A percentile compares a stretch with the other conserved stretches of the same genome.
These are phyloP conservation scores for Ptiloglossa arizonensis DNA, from an alignment of 1,140 invertebrate genomes.

Conservation along the genomic window DNA sequence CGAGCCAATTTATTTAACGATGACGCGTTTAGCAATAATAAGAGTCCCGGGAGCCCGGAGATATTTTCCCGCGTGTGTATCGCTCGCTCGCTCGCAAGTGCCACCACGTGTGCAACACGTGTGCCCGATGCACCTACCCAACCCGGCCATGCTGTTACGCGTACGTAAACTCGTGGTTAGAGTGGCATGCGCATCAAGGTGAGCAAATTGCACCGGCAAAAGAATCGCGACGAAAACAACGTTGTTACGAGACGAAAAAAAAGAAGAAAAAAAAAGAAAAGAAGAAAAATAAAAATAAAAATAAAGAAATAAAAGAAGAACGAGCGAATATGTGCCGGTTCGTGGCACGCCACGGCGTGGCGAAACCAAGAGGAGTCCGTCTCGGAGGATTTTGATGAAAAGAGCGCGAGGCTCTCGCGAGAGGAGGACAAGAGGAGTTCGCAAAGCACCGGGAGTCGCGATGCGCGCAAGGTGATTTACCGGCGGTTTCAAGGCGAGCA, in stretches of 20 bases:
- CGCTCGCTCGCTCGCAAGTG: slow-evolving; percentile 19
- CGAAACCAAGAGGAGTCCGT: neutral
- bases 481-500: slow-evolving; percentile 36
- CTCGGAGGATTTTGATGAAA: slow-evolving; percentile 19
- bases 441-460: slow-evolving; percentile 29
- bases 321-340: too few relatives aligned
- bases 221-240: slow-evolving; percentile 34
- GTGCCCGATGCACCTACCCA: slow-evolving; percentile 9
- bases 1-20: slow-evolving; percentile 65
- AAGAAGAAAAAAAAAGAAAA: too few relatives aligned
- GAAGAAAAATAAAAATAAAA: neutral
- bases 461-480: slow-evolving; percentile 42
- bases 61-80: slow-evolving; percentile 20
- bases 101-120: slow-evolving; percentile 37
- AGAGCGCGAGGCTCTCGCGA: neutral
- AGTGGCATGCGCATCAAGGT: slow-evolving; percentile 45
- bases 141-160: neutral
- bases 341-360: neutral
- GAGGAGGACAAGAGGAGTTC: neutral
- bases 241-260: neutral
- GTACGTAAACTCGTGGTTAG: slow-evolving; percentile 39
- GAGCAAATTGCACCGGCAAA: slow-evolving; percentile 52
- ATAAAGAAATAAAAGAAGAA: neutral
- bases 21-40: slow-evolving; percentile 66
- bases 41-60: slow-evolving; percentile 42